These are phyloP conservation scores for Nestor notabilis DNA, from an alignment of 2,113 vertebrate genomes.

Conservation along the genomic window DNA sequence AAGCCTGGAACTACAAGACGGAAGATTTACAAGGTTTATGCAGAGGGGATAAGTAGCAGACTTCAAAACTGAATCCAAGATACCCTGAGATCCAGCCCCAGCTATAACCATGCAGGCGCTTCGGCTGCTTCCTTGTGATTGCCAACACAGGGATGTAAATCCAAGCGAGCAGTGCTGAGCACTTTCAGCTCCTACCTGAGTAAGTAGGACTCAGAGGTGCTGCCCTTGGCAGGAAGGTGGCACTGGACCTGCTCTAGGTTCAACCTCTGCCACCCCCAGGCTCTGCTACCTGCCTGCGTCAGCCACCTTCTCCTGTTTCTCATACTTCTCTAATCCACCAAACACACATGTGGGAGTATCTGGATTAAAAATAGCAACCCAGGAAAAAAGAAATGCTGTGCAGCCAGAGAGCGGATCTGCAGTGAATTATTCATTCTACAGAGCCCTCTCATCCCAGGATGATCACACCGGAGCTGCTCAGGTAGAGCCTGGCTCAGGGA, in stretches of 20 bases:
- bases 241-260: not conserved
- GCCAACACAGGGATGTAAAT: not conserved
- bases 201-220: not conserved
- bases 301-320: constrained; percentile 29
- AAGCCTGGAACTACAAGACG: not conserved
- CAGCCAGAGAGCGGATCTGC: not conserved
- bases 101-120: rapidly evolving
- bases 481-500: not conserved
- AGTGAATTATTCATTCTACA: constrained; percentile 47
- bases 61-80: not conserved
- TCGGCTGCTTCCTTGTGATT: not conserved
- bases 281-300: constrained; percentile 32
- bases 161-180: not conserved
- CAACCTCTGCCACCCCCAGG: not conserved
- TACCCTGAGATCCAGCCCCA: not conserved
- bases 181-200: not conserved
- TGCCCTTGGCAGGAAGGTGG: not conserved
- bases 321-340: constrained; percentile 10
- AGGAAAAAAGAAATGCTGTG: not conserved
- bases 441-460: not conserved
- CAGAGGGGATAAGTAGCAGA: not conserved
- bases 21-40: not conserved
- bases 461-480: not conserved
- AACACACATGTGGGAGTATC: constrained; percentile 42
- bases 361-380: constrained; percentile 51